Conservation (phyloP, 2,797 vertebrate species). For the Rhabdophis nuchalis region DNA sequence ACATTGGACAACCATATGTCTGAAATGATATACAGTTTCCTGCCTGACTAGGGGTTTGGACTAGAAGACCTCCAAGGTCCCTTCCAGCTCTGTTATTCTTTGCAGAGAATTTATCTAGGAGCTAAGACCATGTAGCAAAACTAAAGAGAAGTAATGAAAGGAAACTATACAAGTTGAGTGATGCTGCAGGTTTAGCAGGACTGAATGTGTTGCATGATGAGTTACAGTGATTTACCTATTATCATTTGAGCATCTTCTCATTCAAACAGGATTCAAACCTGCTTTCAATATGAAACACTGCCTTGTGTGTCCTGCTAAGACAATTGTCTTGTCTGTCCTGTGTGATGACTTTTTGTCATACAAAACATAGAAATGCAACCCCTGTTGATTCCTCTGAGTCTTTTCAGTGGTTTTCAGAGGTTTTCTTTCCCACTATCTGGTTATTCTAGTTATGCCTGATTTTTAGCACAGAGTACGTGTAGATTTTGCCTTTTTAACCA, state of each 20-base stretch:
- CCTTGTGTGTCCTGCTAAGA: neutral
- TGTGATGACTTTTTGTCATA: neutral
- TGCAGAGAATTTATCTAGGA: neutral
- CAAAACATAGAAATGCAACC: neutral
- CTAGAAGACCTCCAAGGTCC: neutral
- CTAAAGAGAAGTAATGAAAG: neutral
- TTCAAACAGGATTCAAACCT: neutral
- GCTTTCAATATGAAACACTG: neutral
- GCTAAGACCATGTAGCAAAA: neutral
- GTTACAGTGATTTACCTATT: neutral
- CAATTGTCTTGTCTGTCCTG: neutral
- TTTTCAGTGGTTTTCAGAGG: neutral
- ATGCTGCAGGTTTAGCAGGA: neutral
- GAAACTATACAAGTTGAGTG: neutral
- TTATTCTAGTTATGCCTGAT: neutral
- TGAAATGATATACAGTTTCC: too few species aligned
- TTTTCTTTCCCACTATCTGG: neutral
- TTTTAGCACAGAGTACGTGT: neutral
- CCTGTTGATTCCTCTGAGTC: neutral
- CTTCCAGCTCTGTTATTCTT: neutral
- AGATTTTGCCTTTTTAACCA: neutral
- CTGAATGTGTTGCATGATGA: neutral
- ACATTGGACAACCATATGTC: too few species aligned
- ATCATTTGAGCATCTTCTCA: neutral
- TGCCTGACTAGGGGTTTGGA: too few species aligned